Evolutionary conservation across 92 coral and sea anemone genomes (phyloP), one percentile per base, ranked within the genome.

Genomic region (Isaurus tuberculatus): DNA sequence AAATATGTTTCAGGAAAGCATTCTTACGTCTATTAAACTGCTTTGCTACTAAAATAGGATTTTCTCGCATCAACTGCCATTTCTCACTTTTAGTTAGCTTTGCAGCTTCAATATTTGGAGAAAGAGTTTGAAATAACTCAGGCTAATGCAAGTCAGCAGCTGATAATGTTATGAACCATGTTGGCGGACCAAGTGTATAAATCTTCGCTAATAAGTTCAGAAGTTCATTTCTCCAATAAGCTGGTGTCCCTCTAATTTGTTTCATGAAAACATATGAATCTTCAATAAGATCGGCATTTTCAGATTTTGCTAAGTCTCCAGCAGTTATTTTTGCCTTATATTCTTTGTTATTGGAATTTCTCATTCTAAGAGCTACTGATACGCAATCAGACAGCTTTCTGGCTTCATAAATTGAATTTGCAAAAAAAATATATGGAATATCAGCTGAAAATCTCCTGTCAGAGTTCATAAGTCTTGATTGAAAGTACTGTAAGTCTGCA

Each of bases 111-210:
- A 26, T 72, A 34, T 72, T 63, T 46, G 49, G 84, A 3, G 79
- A 31, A 17, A 83, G 79, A 7, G 80, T 31, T 32, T 67, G 26
- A 20, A 78, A 77, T 30, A 83, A 32, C 23, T 88, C 91, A 15
- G 83, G 72, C 91, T 88, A 83, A 8, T 75, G 87, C 16, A 83
- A 23, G 55, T 88, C 87, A 73, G 87, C 91, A 34, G 91, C 91
- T 40, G 88, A 88, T 36, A 88, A 79, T 25, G 91, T 88, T 29
- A 88, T 61, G 68, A 88, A 88, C 87, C 87, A 73, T 30, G 91
- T 88, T 83, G 84, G 88, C n/a, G n/a, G n/a, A n/a, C n/a, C n/a
- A n/a, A n/a, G n/a, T n/a, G n/a, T n/a, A n/a, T n/a, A n/a, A n/a
- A 79, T 15, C 48, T 36, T 77, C 17, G 85, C 84, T 6, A 86